phyloP scores from a whole-genome alignment of 1,140 invertebrate species.

The Papilio polyxenes region DNA sequence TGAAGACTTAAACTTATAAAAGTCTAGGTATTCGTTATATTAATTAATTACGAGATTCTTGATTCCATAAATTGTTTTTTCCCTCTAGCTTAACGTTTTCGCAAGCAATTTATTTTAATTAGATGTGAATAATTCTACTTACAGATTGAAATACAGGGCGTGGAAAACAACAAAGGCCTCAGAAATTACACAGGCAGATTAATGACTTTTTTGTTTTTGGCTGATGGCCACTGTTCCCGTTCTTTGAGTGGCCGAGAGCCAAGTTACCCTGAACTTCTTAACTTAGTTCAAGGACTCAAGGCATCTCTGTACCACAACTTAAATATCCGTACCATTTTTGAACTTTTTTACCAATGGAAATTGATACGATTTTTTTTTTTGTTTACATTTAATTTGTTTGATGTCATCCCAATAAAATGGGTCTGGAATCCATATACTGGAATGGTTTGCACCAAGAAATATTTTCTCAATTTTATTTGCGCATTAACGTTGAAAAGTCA shows the following conservation, averaged over 20 bases:
- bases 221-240: not conserved
- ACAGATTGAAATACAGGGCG: conserved; percentile 53
- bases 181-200: conserved; percentile 33
- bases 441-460: too few species aligned
- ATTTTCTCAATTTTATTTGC: too few species aligned
- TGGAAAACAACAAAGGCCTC: conserved; percentile 33
- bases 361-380: too few species aligned
- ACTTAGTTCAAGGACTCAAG: conserved; percentile 2
- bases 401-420: too few species aligned
- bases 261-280: not conserved
- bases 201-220: not conserved
- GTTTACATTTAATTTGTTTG: too few species aligned
- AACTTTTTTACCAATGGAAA: too few species aligned
- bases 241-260: not conserved
- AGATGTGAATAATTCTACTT: conserved; percentile 61
- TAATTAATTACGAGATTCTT: conserved; percentile 65
- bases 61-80: conserved; percentile 58
- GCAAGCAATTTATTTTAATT: conserved; percentile 67
- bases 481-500: too few species aligned
- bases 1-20: not conserved
- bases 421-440: too few species aligned
- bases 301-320: not conserved
- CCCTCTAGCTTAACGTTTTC: conserved; percentile 53
- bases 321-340: too few species aligned
- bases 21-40: conserved; percentile 50